Percentiles rank a stretch among this genome's conserved stretches.
phyloP scores from a whole-genome alignment of 2,888 invertebrate species.

The Leptinotarsa haldemani region DNA sequence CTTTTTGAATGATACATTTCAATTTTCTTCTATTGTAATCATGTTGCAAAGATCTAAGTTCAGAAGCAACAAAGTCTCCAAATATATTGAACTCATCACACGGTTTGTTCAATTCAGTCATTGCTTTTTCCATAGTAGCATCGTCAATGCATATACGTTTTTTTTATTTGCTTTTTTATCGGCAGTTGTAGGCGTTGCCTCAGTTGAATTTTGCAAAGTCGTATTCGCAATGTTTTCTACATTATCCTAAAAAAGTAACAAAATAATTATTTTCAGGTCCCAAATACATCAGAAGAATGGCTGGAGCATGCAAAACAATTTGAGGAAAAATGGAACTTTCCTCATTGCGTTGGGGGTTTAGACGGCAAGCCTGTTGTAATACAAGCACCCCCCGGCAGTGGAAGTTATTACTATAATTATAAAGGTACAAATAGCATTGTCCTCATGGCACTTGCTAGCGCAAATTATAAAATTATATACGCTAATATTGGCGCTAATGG shows the following conservation, averaged over 20 bases:
- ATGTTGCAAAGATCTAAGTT: background rate
- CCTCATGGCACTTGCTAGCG: slow-evolving; percentile 7
- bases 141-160: background rate
- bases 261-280: background rate
- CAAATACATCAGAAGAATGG: background rate
- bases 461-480: slow-evolving; percentile 10
- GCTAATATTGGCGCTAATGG: slow-evolving; percentile 7
- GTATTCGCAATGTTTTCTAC: slow-evolving; percentile 9
- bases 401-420: slow-evolving; percentile 10
- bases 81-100: slow-evolving; percentile 4
- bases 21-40: slow-evolving; percentile 9
- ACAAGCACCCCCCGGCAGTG: background rate
- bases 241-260: slow-evolving; percentile 8
- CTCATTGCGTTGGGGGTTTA: background rate
- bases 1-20: slow-evolving; percentile 9
- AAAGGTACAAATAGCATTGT: background rate
- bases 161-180: slow-evolving; percentile 3
- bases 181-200: slow-evolving; percentile 5
- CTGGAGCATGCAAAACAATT: background rate
- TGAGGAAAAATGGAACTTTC: slow-evolving; percentile 2
- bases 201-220: background rate
- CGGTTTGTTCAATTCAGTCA: slow-evolving; percentile 3
- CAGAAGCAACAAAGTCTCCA: slow-evolving; percentile 9
- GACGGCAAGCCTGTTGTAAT: background rate
- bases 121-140: slow-evolving; percentile 12